phyloP scores from a whole-genome alignment of 2,797 vertebrate species.

The Columba guinea region DNA sequence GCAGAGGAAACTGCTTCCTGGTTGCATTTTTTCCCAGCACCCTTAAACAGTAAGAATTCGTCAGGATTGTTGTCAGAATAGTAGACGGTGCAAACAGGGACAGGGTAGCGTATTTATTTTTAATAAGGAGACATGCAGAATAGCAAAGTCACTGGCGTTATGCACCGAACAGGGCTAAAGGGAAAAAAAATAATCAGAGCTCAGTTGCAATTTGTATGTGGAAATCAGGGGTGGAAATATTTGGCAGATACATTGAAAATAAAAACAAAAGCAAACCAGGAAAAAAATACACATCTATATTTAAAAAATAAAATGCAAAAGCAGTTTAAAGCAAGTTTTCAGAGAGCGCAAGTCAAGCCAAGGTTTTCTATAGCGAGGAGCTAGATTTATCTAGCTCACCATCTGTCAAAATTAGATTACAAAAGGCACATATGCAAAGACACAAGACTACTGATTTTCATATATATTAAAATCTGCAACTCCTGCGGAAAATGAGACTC shows the following conservation, averaged over 20 bases:
- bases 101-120: conserved; percentile 80
- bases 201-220: conserved; percentile 53
- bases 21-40: conserved; percentile 54
- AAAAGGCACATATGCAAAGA: conserved; percentile 87
- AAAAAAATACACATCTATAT: conserved; percentile 59
- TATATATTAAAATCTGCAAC: conserved; percentile 98
- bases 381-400: conserved; percentile 80
- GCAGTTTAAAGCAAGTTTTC: conserved; percentile 81
- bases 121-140: conserved; percentile 76
- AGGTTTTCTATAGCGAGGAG: conserved; percentile 76
- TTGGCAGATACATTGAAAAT: conserved; percentile 64
- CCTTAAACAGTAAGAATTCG: conserved; percentile 68
- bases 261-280: conserved; percentile 69
- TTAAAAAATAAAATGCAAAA: conserved; percentile 76
- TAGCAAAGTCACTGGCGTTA: conserved; percentile 65
- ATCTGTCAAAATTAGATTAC: conserved; percentile 90
- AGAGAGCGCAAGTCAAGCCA: conserved; percentile 76
- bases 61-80: conserved; percentile 78
- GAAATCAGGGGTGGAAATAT: conserved; percentile 60
- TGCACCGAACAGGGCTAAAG: conserved; percentile 37
- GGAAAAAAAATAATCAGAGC: conserved; percentile 15
- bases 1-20: conserved; percentile 81
- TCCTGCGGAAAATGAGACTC: conserved; percentile 88
- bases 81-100: conserved; percentile 80
- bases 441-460: conserved; percentile 95